phyloP scores from a whole-genome alignment of 2,888 invertebrate genomes.

The Spisula solida region DNA sequence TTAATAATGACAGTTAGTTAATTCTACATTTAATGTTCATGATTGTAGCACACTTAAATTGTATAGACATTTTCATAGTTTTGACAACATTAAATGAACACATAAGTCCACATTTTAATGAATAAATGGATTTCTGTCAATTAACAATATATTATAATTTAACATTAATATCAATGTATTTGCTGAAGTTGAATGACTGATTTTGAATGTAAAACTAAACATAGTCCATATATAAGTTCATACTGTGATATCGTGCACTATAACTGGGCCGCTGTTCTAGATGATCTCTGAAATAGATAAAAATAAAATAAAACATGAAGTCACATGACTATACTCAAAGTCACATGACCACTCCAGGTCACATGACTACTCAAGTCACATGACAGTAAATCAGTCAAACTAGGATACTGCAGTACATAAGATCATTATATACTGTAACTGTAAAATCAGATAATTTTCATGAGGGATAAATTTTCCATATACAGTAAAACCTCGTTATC shows the following conservation, averaged over 20 bases:
- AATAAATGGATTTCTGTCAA: not conserved
- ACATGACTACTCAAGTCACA: not conserved
- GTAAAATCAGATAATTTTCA: too few relatives aligned
- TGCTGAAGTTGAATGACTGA: not conserved
- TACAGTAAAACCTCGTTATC: too few relatives aligned
- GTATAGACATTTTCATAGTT: too few relatives aligned
- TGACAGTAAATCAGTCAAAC: too few relatives aligned
- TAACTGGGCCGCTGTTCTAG: slow-evolving; percentile 31
- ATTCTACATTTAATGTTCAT: not conserved
- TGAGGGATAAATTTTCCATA: too few relatives aligned
- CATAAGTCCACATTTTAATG: not conserved
- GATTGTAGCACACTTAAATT: too few relatives aligned
- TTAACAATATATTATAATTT: not conserved
- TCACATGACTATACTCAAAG: not conserved
- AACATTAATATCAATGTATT: not conserved
- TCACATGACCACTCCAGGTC: not conserved
- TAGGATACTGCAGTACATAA: too few relatives aligned
- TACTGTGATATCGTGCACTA: not conserved
- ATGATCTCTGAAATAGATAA: slow-evolving; percentile 24
- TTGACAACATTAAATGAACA: not conserved
- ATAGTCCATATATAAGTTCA: not conserved
- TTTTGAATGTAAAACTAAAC: not conserved
- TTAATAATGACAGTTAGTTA: too few relatives aligned
- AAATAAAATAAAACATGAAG: not conserved
- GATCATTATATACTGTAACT: too few relatives aligned